phyloP scores from a whole-genome alignment of 2,113 vertebrate species.

The Grantiella picta region DNA sequence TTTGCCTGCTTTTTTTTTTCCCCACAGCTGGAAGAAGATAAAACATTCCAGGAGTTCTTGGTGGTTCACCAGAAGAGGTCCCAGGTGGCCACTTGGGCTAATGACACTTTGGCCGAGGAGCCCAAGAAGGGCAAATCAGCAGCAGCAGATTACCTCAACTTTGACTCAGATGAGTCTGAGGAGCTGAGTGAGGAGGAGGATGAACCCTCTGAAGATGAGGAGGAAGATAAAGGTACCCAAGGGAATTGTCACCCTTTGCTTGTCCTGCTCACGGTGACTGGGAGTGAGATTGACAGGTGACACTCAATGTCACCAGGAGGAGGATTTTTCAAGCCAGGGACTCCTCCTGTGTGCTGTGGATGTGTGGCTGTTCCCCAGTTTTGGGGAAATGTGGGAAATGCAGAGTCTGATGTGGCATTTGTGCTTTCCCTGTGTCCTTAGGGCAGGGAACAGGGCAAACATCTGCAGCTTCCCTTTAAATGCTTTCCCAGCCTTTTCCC shows the following conservation, averaged over 20 bases:
- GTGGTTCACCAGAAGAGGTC: slow-evolving; percentile 86
- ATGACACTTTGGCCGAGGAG: slow-evolving; percentile 74
- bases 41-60: slow-evolving; percentile 89
- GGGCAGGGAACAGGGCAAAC: background rate
- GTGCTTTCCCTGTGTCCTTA: background rate
- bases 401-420: background rate
- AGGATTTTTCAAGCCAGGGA: too few species aligned
- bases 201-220: background rate
- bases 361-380: fast-evolving
- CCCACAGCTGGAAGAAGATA: slow-evolving; percentile 82
- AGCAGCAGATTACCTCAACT: slow-evolving; percentile 90
- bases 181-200: slow-evolving; percentile 51
- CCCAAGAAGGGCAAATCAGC: background rate
- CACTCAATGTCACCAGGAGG: background rate
- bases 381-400: background rate
- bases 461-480: background rate
- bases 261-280: background rate
- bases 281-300: background rate
- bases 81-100: slow-evolving; percentile 86
- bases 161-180: slow-evolving; percentile 80
- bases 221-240: background rate
- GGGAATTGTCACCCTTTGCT: background rate
- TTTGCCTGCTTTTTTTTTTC: background rate
- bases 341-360: background rate
- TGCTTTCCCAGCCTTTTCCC: background rate